These are phyloP conservation scores for Rhabdornis inornatus DNA, from an alignment of 2,113 vertebrate genomes.

Conservation along the genomic window DNA sequence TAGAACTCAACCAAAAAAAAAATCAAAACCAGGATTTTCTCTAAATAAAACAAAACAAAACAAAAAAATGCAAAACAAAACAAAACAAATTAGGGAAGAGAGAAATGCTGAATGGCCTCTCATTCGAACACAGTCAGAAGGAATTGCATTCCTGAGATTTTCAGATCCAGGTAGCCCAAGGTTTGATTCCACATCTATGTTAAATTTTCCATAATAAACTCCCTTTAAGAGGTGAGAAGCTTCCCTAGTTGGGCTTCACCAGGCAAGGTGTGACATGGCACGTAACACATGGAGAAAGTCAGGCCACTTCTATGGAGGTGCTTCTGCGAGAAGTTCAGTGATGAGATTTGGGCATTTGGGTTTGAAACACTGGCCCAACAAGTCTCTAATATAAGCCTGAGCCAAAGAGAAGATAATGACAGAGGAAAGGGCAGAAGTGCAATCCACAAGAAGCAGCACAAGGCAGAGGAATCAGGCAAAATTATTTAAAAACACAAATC, in stretches of 20 bases:
- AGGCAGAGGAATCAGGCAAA: background rate
- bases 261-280: background rate
- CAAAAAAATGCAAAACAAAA: background rate
- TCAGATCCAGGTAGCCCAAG: background rate
- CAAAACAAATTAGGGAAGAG: background rate
- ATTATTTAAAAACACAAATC: background rate
- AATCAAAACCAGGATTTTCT: background rate
- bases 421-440: background rate
- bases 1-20: no score
- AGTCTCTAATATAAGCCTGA: background rate
- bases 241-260: background rate
- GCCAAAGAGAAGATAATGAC: background rate
- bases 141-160: background rate
- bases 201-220: background rate
- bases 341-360: background rate
- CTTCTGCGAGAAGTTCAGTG: background rate
- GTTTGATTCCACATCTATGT: background rate
- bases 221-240: background rate
- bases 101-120: background rate
- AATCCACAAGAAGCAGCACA: background rate
- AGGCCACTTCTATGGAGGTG: background rate
- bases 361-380: background rate
- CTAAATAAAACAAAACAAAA: background rate
- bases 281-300: background rate
- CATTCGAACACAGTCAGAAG: background rate